A percentile compares a stretch with the other conserved stretches of the same genome.
Conservation (phyloP, 1,140 invertebrate species). For the Dolichoris vasculosae region DNA sequence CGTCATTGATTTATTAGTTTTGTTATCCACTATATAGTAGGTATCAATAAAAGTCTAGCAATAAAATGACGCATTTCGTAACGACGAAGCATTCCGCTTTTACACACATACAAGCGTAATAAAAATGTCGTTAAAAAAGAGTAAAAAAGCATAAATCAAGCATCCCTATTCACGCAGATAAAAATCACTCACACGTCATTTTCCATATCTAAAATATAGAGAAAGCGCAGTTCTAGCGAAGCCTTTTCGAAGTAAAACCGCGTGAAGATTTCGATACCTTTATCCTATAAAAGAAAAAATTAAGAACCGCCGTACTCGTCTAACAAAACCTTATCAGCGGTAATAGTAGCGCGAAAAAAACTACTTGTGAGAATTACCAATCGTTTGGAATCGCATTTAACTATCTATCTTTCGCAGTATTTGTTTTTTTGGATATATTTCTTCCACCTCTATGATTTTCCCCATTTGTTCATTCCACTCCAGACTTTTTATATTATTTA, state of each 20-base stretch:
- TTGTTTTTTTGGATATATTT: neutral
- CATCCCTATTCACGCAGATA: neutral
- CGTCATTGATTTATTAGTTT: too few species aligned
- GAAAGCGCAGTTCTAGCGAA: neutral
- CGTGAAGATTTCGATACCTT: neutral
- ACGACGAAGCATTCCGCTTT: too few species aligned
- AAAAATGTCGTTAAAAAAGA: neutral
- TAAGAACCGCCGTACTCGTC: neutral
- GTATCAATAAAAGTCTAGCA: too few species aligned
- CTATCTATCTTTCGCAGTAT: neutral
- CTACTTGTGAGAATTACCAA: neutral
- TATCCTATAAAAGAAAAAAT: neutral
- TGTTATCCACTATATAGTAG: too few species aligned
- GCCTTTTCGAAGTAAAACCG: neutral
- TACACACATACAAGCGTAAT: neutral
- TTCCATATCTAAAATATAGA: neutral
- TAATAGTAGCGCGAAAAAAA: neutral
- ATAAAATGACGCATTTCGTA: neutral
- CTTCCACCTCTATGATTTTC: too few species aligned
- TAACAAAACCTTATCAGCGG: neutral
- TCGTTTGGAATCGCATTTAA: neutral
- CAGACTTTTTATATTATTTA: too few species aligned
- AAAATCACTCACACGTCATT: constrained; percentile 19
- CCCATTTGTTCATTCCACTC: too few species aligned
- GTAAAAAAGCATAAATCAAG: constrained; percentile 27